Base-by-base conservation (phyloP, 2,113 vertebrate species). In the Dolichallabes microphthalmus region DNA sequence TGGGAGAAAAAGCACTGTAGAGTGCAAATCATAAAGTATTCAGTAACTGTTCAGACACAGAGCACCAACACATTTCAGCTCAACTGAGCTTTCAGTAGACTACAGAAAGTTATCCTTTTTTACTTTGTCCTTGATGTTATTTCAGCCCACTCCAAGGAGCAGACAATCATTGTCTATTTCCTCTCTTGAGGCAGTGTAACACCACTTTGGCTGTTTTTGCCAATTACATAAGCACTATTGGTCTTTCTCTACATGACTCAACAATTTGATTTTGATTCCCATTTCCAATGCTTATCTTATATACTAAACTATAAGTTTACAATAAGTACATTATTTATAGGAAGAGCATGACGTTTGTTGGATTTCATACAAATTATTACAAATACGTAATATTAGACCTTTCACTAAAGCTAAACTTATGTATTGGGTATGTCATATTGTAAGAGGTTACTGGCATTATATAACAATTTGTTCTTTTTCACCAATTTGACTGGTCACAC, bases 131-230 rank as follows among this genome's bases (percentile, higher is more conserved):
- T 76, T 76, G 14, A 76, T 55, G 50, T 76, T 76, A 27, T 76
- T 76, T 30, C n/a, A 76, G 74, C n/a, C 74, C 50, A 76, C 25
- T 55, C 74, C 74, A 76, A 76, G 50, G 50, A 53, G 50, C 74
- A 76, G 53, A 52, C 50, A 53, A 76, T 76, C 74, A 55, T 76
- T 76, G n/a, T 76, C 50, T 55, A 76, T 76, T 76, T 76, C 74
- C 50, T 55, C 74, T 76, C 74, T 53, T 55, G 50, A 76, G 74
- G n/a, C 50, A 55, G 50, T 53, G 14, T 19, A 76, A 52, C 74
- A 76, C 50, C 50, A 55, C 50, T 76, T 76, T 55, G n/a, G 25
- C 50, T 76, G 12, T 27, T 55, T 53, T 77, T 57, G 74, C 74
- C 74, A 77, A 77, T 77, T 57, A 55, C 74, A 77, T 55, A 77